Conservation (phyloP, 2,888 invertebrate genomes). For the Belgica antarctica region DNA sequence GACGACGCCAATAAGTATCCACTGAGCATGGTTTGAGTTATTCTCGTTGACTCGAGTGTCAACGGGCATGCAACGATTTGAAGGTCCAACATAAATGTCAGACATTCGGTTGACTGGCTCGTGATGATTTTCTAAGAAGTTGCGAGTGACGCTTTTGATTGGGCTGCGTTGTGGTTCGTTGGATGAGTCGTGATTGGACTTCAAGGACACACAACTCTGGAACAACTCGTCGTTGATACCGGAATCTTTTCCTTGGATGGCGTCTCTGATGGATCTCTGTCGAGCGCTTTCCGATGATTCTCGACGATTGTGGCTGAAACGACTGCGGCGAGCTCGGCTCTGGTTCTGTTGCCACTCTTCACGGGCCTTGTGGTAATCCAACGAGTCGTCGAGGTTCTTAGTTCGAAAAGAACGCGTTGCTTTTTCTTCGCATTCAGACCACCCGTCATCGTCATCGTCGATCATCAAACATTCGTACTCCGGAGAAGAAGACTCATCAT, state of each 20-base stretch:
- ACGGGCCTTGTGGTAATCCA: background rate
- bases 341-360: slow-evolving; percentile 2
- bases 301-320: slow-evolving; percentile 18
- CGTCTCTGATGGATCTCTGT: background rate
- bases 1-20: too few relatives aligned
- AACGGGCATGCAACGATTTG: too few relatives aligned
- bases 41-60: too few relatives aligned
- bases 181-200: background rate
- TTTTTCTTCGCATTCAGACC: too few relatives aligned
- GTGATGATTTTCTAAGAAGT: background rate
- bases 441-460: slow-evolving; percentile 30
- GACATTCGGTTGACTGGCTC: slow-evolving; percentile 18
- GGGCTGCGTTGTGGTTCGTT: background rate
- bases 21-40: too few relatives aligned
- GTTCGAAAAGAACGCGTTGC: background rate
- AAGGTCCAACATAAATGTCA: background rate
- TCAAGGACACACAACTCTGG: background rate
- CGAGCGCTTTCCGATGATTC: background rate
- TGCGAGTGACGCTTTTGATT: background rate
- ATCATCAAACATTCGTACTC: background rate
- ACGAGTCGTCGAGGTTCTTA: background rate
- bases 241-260: background rate
- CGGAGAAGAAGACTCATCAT: background rate
- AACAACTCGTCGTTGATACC: background rate
- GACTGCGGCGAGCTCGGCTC: too few relatives aligned